These are phyloP conservation scores for Apodemus agrarius DNA, from an alignment of 2,797 vertebrate species.

Conservation along the genomic window DNA sequence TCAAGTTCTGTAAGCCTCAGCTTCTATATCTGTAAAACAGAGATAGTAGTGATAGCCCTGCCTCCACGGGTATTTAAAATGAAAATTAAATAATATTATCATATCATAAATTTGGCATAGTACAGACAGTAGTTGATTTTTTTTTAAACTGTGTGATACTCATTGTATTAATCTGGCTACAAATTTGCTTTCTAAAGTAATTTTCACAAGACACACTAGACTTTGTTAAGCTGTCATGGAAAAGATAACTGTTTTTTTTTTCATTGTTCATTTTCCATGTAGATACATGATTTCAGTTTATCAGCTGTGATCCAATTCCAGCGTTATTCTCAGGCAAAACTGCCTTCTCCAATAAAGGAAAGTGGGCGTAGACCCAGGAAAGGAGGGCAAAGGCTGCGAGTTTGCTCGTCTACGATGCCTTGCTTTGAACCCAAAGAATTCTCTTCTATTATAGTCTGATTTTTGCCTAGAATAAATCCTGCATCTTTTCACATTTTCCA, in stretches of 20 bases:
- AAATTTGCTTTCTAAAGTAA: constrained; percentile 68
- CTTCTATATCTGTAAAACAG: constrained; percentile 54
- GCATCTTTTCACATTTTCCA: constrained; percentile 32
- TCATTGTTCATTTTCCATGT: constrained; percentile 52
- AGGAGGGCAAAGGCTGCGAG: constrained; percentile 38
- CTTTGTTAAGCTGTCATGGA: constrained; percentile 57
- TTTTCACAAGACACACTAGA: constrained; percentile 61
- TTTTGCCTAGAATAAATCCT: constrained; percentile 45
- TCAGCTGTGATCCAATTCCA: constrained; percentile 63
- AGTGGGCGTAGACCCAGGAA: constrained; percentile 33
- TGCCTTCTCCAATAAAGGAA: constrained; percentile 51
- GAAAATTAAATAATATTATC: constrained; percentile 63
- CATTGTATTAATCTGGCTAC: constrained; percentile 31
- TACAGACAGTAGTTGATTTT: background rate
- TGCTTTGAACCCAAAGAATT: constrained; percentile 43
- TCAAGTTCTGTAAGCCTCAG: constrained; percentile 27
- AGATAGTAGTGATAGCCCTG: background rate
- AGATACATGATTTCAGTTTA: constrained; percentile 74
- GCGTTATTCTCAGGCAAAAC: constrained; percentile 48
- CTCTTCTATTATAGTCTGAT: background rate
- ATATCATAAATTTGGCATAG: constrained; percentile 44
- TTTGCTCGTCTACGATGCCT: constrained; percentile 35
- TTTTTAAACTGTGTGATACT: constrained; percentile 15
- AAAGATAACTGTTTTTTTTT: constrained; percentile 55
- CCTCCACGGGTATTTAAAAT: constrained; percentile 2